Conservation (phyloP, 2,888 invertebrate species). For the Stenodera caucasica region DNA sequence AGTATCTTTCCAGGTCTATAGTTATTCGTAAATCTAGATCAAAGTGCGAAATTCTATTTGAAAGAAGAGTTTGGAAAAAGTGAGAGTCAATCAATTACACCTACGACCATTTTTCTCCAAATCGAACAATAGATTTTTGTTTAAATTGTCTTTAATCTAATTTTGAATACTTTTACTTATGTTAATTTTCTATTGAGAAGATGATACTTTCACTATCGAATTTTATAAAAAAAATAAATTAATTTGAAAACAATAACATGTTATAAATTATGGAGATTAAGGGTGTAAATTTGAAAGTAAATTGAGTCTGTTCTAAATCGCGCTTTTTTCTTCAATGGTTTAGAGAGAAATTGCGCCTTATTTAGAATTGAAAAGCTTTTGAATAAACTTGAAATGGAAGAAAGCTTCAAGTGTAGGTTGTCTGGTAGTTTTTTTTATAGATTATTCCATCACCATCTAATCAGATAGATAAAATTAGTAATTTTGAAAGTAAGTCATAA, state of each 20-base stretch:
- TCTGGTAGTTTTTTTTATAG: not conserved
- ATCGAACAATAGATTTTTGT: not conserved
- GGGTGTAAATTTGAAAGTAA: not conserved
- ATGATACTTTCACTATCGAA: not conserved
- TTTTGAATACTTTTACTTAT: not conserved
- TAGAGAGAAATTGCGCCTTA: too few relatives aligned
- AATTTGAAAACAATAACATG: not conserved
- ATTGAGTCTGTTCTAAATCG: not conserved
- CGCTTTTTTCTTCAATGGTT: too few relatives aligned
- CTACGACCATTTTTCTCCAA: not conserved
- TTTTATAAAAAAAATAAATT: too few relatives aligned
- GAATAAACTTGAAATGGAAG: too few relatives aligned
- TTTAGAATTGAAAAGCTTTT: too few relatives aligned
- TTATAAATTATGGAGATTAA: not conserved
- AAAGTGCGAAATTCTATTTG: too few relatives aligned
- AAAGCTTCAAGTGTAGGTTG: not conserved
- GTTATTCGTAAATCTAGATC: too few relatives aligned
- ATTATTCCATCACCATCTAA: not conserved
- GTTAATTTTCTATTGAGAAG: not conserved
- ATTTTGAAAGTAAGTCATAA: not conserved
- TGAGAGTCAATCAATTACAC: not conserved
- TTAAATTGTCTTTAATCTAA: not conserved
- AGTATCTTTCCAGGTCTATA: not conserved
- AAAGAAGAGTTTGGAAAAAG: not conserved
- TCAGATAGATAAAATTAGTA: not conserved